phyloP scores from a whole-genome alignment of 2,113 vertebrate genomes.

The Myocastor coypus region DNA sequence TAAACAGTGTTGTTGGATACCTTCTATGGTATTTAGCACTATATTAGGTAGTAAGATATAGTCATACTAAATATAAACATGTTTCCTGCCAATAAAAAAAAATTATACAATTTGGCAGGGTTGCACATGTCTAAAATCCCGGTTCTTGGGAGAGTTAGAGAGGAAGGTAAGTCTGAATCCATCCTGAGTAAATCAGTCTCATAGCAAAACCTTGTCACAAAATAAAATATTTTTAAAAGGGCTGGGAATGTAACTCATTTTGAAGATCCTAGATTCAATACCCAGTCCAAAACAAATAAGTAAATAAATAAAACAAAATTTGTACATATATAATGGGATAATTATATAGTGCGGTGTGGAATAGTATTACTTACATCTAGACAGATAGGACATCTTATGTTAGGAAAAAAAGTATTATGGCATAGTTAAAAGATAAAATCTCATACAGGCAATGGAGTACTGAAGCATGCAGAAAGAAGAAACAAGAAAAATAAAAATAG shows the following conservation, averaged over 20 bases:
- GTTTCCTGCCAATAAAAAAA: conserved; percentile 30
- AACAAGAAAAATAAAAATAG: too few relatives aligned
- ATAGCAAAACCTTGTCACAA: not conserved
- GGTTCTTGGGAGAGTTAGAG: not conserved
- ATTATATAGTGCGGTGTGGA: not conserved
- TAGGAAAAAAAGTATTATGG: not conserved
- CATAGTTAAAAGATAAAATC: conserved; percentile 39
- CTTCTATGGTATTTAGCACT: not conserved
- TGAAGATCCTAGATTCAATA: not conserved
- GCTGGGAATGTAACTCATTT: not conserved
- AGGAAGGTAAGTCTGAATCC: not conserved
- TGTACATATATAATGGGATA: not conserved
- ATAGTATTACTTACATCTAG: not conserved
- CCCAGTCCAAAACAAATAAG: too few relatives aligned
- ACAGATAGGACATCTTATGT: not conserved
- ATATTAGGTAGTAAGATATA: not conserved
- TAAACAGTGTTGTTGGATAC: not conserved
- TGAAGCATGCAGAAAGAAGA: not conserved
- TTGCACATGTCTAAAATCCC: not conserved
- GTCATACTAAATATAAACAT: not conserved
- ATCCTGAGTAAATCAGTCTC: not conserved
- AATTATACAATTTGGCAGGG: not conserved
- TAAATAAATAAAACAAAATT: not conserved
- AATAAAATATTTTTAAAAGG: not conserved
- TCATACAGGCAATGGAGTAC: not conserved